Base-by-base conservation (phyloP, 2,797 vertebrate species). In the Rhinogobio ventralis region DNA sequence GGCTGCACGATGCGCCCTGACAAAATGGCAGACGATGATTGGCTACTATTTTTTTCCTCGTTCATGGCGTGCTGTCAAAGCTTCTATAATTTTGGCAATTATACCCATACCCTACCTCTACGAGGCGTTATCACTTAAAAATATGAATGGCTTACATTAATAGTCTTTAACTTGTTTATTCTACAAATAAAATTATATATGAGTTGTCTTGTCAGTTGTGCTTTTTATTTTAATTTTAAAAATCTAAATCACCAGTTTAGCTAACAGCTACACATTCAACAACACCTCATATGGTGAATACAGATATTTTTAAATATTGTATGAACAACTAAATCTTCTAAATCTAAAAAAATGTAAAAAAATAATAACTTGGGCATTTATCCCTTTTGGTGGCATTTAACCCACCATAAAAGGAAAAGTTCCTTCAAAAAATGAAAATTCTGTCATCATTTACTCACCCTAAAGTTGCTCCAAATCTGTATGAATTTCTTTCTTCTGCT, bases 1-100 rank as follows among this genome's bases (percentile, higher is more conserved):
- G 93, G 94, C 78, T 79, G 25, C 5, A 9, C 4, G 2, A 30
- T 46, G 13, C 23, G 33, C 66, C 75, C 4, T 75, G 71, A 74
- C 49, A 82, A 79, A 79, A 62, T 73, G 3, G 6, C 4, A 68
- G 15, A 1, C 30, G 42, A 3, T 82, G 78, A 88, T 89, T 89
- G 87, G 87, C 39, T 33, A 60, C 15, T 53, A 71, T 64, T 71
- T 72, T 42, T 15, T n/a, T 57, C 5, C 25, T 25, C 17, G 8
- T 51, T 67, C 19, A 39, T 30, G 42, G 25, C 25, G 36, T 39
- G 3, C 14, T 55, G 33, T n/a, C 73, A 57, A n/a, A 9, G 64
- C 9, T 14, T 13, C n/a, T 60, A n/a, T 57, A 14, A 33, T 36
- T 39, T 57, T n/a, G 7, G 2, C 49, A 30, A 28, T 30, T 33